Conservation (phyloP, 2,113 vertebrate species). For the Psilopsiagon aurifrons region DNA sequence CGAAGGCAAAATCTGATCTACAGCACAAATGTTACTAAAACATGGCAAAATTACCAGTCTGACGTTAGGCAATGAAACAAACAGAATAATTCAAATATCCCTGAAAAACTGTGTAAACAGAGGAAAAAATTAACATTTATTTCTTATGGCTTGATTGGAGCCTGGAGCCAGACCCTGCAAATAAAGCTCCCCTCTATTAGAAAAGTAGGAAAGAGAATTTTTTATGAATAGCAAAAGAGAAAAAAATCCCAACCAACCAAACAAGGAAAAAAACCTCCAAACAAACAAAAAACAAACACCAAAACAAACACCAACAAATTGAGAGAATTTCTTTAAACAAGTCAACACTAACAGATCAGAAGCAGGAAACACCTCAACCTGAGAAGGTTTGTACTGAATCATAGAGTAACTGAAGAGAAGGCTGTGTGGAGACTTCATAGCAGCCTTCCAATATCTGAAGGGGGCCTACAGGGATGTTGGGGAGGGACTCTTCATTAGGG, state of each 20-base stretch:
- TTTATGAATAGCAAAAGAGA: neutral
- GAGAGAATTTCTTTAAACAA: neutral
- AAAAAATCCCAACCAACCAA: neutral
- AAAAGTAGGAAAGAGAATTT: neutral
- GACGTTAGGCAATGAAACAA: constrained; percentile 12
- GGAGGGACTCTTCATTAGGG: no score
- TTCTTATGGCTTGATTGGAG: constrained; percentile 53
- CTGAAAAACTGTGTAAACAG: constrained; percentile 66
- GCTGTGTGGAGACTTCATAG: no score
- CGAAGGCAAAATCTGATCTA: neutral
- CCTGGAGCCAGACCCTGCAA: constrained; percentile 54
- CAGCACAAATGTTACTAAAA: neutral
- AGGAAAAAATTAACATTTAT: constrained; percentile 51
- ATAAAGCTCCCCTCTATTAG: constrained; percentile 22
- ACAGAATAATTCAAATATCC: constrained; percentile 46
- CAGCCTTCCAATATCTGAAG: no score
- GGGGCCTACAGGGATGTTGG: no score
- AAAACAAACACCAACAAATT: neutral
- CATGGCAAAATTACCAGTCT: neutral
- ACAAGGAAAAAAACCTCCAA: neutral
- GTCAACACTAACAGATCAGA: neutral
- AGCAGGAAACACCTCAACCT: neutral
- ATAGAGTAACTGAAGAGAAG: neutral
- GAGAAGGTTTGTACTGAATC: neutral
- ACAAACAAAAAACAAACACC: neutral